Evolutionary conservation across 1,140 invertebrate genomes (phyloP).

Genomic region (Lepidostoma basale): DNA sequence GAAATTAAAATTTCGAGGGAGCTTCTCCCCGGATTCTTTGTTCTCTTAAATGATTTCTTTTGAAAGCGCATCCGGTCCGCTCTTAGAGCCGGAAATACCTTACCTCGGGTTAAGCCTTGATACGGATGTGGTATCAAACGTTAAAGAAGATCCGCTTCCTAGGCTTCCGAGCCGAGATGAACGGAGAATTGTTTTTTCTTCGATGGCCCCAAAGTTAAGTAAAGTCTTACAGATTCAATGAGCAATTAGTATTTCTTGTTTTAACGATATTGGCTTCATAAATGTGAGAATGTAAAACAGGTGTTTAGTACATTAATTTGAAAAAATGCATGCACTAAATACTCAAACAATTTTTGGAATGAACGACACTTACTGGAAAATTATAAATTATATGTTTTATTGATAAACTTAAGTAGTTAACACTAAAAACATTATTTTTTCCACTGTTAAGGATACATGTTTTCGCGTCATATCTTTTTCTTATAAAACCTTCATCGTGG

Average conservation of each 20-base stretch:
- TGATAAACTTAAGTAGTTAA: too few relatives aligned
- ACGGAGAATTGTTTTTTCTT: constrained; percentile 1
- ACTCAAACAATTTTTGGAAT: too few relatives aligned
- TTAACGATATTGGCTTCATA: neutral
- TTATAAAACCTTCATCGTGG: too few relatives aligned
- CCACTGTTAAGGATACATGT: too few relatives aligned
- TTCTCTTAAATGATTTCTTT: constrained; percentile 23
- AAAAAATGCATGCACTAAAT: too few relatives aligned
- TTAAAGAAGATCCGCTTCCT: constrained; percentile 19
- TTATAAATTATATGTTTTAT: too few relatives aligned
- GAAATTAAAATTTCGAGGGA: neutral
- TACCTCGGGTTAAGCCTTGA: constrained; percentile 22
- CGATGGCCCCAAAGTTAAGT: neutral
- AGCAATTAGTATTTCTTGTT: neutral
- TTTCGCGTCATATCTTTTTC: too few relatives aligned
- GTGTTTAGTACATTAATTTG: too few relatives aligned
- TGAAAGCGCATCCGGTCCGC: constrained; percentile 23
- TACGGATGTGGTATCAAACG: constrained; percentile 21
- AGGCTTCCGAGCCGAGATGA: constrained; percentile 9
- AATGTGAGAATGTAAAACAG: neutral
- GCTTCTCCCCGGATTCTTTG: neutral
- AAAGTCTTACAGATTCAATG: too few relatives aligned
- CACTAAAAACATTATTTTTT: too few relatives aligned
- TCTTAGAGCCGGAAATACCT: constrained; percentile 21
- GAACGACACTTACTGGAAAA: too few relatives aligned